Percentiles rank a stretch among this genome's conserved stretches.
Evolutionary conservation across 2,797 vertebrate species (phyloP).

Genomic region (Sebastes hubbsi): DNA sequence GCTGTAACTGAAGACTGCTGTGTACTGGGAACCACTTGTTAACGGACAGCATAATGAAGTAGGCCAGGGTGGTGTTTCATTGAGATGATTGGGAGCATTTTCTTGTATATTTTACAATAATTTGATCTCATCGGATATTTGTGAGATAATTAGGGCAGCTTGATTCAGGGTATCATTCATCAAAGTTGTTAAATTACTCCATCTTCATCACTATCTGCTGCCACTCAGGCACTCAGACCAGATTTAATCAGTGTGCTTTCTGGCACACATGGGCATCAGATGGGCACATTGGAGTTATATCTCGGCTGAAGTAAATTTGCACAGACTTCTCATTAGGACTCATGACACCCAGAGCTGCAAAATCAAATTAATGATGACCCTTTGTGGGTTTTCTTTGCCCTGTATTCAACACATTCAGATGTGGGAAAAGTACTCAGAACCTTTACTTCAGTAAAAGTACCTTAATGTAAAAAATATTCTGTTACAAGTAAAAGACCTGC

Average conservation of each 20-base stretch:
- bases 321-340: not conserved
- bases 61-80: not conserved
- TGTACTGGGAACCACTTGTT: slow-evolving; percentile 5
- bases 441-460: too few species aligned
- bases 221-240: not conserved
- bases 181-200: not conserved
- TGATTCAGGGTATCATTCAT: not conserved
- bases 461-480: too few species aligned
- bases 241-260: not conserved
- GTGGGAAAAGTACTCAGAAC: not conserved
- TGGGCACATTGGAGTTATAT: not conserved
- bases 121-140: not conserved
- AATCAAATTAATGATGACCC: not conserved
- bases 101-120: not conserved
- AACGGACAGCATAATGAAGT: slow-evolving; percentile 7
- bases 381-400: not conserved
- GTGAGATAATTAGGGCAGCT: not conserved
- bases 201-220: not conserved
- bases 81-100: not conserved
- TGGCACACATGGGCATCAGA: slow-evolving; percentile 3
- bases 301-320: not conserved
- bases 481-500: too few species aligned
- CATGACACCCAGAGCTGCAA: not conserved
- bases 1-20: slow-evolving; percentile 10
- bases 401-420: not conserved